These are phyloP conservation scores for Pseudeuparius sepicola DNA, from an alignment of 2,888 invertebrate species.

Conservation along the genomic window DNA sequence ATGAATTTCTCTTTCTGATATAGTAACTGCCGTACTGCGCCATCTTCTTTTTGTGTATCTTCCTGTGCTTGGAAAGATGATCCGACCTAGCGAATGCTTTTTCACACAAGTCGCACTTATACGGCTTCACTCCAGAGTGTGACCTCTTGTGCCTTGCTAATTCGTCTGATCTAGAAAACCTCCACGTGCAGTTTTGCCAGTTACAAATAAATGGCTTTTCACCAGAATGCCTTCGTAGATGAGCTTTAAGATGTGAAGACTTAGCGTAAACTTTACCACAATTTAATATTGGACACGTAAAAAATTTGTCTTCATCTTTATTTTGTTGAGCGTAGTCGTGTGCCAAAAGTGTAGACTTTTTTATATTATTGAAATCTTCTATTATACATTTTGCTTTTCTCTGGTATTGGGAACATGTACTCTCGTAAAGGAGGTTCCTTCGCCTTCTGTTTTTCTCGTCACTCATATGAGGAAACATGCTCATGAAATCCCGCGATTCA, in stretches of 20 bases:
- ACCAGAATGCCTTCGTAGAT: constrained; percentile 70
- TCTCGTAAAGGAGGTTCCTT: constrained; percentile 37
- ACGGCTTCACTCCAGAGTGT: constrained; percentile 93
- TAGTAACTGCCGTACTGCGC: constrained; percentile 33
- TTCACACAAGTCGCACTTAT: constrained; percentile 76
- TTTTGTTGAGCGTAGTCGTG: constrained; percentile 33
- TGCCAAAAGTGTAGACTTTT: constrained; percentile 17
- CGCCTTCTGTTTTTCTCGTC: constrained; percentile 36
- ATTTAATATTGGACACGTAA: constrained; percentile 57
- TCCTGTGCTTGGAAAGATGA: constrained; percentile 86
- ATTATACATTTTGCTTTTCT: constrained; percentile 18
- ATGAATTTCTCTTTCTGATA: constrained; percentile 25
- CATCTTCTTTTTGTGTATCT: constrained; percentile 63
- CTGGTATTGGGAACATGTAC: constrained; percentile 24
- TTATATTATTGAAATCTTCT: constrained; percentile 11
- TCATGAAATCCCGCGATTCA: no score
- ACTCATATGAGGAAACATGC: constrained; percentile 36
- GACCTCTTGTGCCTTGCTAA: constrained; percentile 84
- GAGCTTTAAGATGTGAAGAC: constrained; percentile 83
- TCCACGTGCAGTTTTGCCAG: constrained; percentile 73
- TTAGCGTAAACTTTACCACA: constrained; percentile 81
- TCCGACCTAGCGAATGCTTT: constrained; percentile 90
- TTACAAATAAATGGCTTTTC: constrained; percentile 51
- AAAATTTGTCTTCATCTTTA: constrained; percentile 45
- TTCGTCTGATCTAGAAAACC: constrained; percentile 91